Evolutionary conservation across 2,888 invertebrate genomes (phyloP).

Genomic region (Sphecodes monilicornis): DNA sequence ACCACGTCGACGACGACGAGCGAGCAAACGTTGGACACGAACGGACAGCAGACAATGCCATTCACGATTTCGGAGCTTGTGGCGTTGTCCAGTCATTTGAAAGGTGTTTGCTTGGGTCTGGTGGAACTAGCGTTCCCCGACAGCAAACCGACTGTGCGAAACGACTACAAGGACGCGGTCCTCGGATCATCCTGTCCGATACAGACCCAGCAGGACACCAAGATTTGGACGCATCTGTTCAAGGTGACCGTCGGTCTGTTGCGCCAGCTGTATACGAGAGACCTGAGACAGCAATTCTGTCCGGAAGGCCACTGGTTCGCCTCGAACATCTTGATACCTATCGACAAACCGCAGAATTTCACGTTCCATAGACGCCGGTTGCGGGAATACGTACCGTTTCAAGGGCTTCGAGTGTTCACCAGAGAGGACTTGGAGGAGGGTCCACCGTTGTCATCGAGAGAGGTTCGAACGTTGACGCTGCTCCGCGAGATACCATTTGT

Average conservation of each 20-base stretch:
- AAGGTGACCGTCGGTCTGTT: slow-evolving; percentile 92
- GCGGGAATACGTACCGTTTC: slow-evolving; percentile 85
- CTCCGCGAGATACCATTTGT: slow-evolving; percentile 97
- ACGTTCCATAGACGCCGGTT: slow-evolving; percentile 84
- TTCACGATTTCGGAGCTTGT: slow-evolving; percentile 91
- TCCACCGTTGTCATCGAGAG: slow-evolving; percentile 94
- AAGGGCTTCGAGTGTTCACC: slow-evolving; percentile 86
- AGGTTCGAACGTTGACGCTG: slow-evolving; percentile 94
- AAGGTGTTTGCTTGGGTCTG: slow-evolving; percentile 93
- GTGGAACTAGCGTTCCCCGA: slow-evolving; percentile 95
- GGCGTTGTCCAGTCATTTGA: slow-evolving; percentile 89
- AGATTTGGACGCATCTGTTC: slow-evolving; percentile 92
- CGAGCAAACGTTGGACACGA: slow-evolving; percentile 47
- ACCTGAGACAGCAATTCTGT: slow-evolving; percentile 92
- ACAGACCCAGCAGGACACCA: slow-evolving; percentile 84
- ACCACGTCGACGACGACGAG: slow-evolving; percentile 42
- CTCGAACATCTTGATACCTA: slow-evolving; percentile 84
- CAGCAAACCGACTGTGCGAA: slow-evolving; percentile 87
- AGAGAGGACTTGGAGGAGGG: slow-evolving; percentile 89
- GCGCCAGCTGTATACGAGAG: slow-evolving; percentile 93
- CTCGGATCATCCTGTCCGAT: slow-evolving; percentile 69
- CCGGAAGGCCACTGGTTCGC: slow-evolving; percentile 89
- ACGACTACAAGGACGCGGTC: slow-evolving; percentile 87
- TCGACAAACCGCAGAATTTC: slow-evolving; percentile 86
- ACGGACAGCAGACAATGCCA: slow-evolving; percentile 85